Evolutionary conservation across 2,797 vertebrate species (phyloP), one percentile per base, ranked within the genome.

Genomic region (Prionace glauca): DNA sequence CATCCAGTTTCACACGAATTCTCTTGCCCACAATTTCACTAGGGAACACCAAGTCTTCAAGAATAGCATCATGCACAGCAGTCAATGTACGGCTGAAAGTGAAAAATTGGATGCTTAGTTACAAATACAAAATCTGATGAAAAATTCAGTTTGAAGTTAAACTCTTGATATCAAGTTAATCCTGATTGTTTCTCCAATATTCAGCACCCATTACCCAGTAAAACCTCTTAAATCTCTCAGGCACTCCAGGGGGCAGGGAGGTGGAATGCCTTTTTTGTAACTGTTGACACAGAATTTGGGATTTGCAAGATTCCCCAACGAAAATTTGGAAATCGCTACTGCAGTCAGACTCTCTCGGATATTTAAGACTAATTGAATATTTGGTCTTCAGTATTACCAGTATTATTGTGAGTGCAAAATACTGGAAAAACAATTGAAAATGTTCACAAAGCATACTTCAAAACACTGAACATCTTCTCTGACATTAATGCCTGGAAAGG

Each of bases 1-100:
- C 98, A 8, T 99, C 99, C 97, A 99, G 97, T 96, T 99, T 99
- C 95, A 99, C 98, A 0, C 99, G 97, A 97, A 99, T 99, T 97
- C 99, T 98, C 97, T 99, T 99, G 95, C 99, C 99, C 97, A 99
- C 99, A 5, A 99, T 99, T 97, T 99, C 99, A 74, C 99, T 99
- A 56, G 99, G 99, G 96, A 98, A 99, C 91, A 99, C 99, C 97
- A 99, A 96, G 97, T 99, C 99, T 98, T 99, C 99, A 95, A 99
- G 97, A 97, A 99, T 99, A 95, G 99, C 99, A 94, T 99, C 99
- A 0, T 99, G 99, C 96, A 99, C 99, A 0, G 98, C 97, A 0
- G 99, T 99, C 96, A 99, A 97, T 0, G 99, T 99, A 95, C 99
- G 99, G 97, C 99, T 99, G 97, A 77, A 96, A 96, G 18, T 50